These are phyloP conservation scores for Tragelaphus imberbis DNA, from an alignment of 2,113 vertebrate species.

Conservation along the genomic window DNA sequence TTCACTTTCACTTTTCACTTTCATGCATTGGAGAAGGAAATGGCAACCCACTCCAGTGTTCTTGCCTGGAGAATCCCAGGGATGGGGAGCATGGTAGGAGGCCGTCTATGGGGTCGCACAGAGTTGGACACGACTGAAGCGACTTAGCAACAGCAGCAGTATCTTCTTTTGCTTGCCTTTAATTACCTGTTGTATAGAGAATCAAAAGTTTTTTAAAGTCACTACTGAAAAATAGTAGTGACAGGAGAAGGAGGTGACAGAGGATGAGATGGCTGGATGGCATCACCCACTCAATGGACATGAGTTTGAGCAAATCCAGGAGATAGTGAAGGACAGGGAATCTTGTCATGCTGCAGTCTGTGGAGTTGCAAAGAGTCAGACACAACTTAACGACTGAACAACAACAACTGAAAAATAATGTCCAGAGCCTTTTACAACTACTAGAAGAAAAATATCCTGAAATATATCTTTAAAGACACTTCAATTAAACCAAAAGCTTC, in stretches of 20 bases:
- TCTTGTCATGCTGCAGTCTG: background rate
- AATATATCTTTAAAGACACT: background rate
- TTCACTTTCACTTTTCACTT: too few species aligned
- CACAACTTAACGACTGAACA: background rate
- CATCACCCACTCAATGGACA: background rate
- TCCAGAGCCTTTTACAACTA: background rate
- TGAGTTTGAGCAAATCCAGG: background rate
- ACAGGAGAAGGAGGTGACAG: background rate
- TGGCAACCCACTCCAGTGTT: too few species aligned
- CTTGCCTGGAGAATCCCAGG: too few species aligned
- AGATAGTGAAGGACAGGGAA: background rate
- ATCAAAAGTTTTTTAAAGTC: background rate
- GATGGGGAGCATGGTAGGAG: too few species aligned
- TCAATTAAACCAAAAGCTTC: background rate
- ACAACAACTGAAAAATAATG: background rate
- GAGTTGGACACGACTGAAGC: too few species aligned
- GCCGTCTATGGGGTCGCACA: too few species aligned
- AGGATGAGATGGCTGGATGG: background rate
- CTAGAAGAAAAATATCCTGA: background rate
- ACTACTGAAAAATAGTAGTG: background rate
- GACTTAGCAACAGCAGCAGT: too few species aligned
- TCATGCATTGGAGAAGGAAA: too few species aligned
- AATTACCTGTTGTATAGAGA: background rate
- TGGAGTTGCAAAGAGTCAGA: background rate
- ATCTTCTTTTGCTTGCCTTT: background rate